Evolutionary conservation across 1,140 invertebrate species (phyloP).

Genomic region (Drosophila sp.): DNA sequence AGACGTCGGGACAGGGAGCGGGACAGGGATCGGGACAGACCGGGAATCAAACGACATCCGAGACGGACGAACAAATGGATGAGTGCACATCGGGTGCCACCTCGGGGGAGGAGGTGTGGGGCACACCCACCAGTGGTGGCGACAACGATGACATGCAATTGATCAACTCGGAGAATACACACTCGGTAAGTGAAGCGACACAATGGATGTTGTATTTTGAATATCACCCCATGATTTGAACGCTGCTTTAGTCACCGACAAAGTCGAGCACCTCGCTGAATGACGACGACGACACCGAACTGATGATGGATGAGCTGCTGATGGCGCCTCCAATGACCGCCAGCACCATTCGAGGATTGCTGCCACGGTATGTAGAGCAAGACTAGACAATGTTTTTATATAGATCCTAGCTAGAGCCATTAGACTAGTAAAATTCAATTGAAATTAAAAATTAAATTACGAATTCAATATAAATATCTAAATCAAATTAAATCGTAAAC

Average conservation of each 20-base stretch:
- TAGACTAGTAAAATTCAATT: slow-evolving; percentile 34
- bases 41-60: slow-evolving; percentile 83
- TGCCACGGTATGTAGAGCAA: slow-evolving; percentile 86
- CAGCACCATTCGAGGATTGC: slow-evolving; percentile 87
- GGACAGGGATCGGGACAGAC: slow-evolving; percentile 12
- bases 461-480: neutral
- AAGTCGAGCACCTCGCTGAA: slow-evolving; percentile 88
- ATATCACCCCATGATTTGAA: no score
- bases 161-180: slow-evolving; percentile 88
- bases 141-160: slow-evolving; percentile 89
- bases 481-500: slow-evolving; percentile 4
- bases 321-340: slow-evolving; percentile 89
- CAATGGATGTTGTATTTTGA: neutral
- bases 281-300: slow-evolving; percentile 88
- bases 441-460: neutral
- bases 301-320: slow-evolving; percentile 90
- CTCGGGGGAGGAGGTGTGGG: slow-evolving; percentile 93
- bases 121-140: slow-evolving; percentile 92
- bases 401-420: slow-evolving; percentile 15
- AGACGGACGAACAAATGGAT: slow-evolving; percentile 86
- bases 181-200: slow-evolving; percentile 86
- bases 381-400: neutral
- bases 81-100: slow-evolving; percentile 91
- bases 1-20: slow-evolving; percentile 15
- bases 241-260: slow-evolving; percentile 85